Percentiles rank a stretch among this genome's conserved stretches.
These are phyloP conservation scores for Crenichthys baileyi DNA, from an alignment of 2,797 vertebrate genomes.

Conservation along the genomic window DNA sequence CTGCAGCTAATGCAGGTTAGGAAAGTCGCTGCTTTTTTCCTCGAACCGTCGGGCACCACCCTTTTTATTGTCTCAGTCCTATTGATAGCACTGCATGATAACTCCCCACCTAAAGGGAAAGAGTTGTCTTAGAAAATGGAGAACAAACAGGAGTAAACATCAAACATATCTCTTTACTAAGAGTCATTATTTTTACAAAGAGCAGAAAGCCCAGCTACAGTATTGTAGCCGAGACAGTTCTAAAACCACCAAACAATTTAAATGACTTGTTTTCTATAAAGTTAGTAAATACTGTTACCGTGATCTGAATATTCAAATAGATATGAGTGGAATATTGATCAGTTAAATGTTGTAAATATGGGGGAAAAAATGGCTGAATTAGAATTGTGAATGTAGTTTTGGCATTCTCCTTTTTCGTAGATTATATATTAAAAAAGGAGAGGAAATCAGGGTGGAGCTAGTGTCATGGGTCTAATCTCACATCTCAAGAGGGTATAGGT, in stretches of 20 bases:
- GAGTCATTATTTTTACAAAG: not conserved
- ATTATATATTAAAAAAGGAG: not conserved
- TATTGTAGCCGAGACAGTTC: not conserved
- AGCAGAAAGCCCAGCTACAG: not conserved
- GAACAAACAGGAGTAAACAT: not conserved
- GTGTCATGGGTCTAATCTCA: constrained; percentile 35
- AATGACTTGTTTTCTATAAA: not conserved
- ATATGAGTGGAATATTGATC: not conserved
- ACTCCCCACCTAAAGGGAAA: not conserved
- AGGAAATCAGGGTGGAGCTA: not conserved
- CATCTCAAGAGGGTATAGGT: constrained; percentile 46
- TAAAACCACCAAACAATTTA: not conserved
- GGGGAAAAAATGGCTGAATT: too few relatives aligned
- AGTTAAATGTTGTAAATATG: not conserved
- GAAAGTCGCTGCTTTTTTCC: not conserved
- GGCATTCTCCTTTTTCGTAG: not conserved
- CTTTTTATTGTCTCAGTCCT: not conserved
- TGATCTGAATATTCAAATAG: not conserved
- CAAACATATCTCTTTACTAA: not conserved
- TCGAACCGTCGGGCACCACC: not conserved
- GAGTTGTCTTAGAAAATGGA: not conserved
- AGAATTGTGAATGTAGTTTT: not conserved
- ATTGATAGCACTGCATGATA: not conserved
- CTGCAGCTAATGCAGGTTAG: constrained; percentile 87
- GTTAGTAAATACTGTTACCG: not conserved